A percentile compares a stretch with the other conserved stretches of the same genome.
phyloP scores from a whole-genome alignment of 1,140 invertebrate genomes.

The Camponotus pennsylvanicus region DNA sequence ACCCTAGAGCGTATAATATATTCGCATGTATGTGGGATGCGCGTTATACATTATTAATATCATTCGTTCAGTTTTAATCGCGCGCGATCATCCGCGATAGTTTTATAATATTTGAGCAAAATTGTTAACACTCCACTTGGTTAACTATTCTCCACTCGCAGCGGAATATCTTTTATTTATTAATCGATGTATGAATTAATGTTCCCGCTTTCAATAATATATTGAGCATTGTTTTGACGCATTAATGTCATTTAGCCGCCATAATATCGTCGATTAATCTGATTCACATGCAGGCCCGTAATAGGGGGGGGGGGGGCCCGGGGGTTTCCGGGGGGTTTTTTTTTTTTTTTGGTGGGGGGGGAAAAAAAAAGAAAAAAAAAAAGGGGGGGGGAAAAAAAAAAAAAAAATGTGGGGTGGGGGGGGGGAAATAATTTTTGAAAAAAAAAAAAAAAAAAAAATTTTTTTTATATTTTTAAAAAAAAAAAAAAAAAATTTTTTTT shows the following conservation, averaged over 20 bases:
- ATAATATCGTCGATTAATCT: background rate
- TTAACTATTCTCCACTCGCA: background rate
- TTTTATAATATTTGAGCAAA: background rate
- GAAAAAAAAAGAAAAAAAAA: too few species aligned
- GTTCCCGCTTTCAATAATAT: background rate
- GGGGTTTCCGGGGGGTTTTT: too few species aligned
- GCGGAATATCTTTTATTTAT: slow-evolving; percentile 2
- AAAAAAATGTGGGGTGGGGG: too few species aligned
- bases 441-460: too few species aligned
- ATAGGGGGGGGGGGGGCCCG: too few species aligned
- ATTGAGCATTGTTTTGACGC: background rate
- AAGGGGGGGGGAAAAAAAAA: too few species aligned
- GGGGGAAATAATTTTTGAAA: too few species aligned
- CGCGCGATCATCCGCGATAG: slow-evolving; percentile 4
- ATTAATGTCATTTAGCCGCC: background rate
- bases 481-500: too few species aligned
- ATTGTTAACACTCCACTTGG: slow-evolving; percentile 15
- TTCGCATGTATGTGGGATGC: slow-evolving; percentile 9
- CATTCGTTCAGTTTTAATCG: slow-evolving; percentile 45
- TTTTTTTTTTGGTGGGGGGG: too few species aligned
- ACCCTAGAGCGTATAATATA: slow-evolving; percentile 20
- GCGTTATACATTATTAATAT: slow-evolving; percentile 59
- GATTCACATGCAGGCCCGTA: background rate
- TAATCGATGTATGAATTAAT: slow-evolving; percentile 7
- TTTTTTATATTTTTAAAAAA: too few species aligned